Evolutionary conservation across 1,140 invertebrate species (phyloP).

Genomic region (Listronotus bonariensis): DNA sequence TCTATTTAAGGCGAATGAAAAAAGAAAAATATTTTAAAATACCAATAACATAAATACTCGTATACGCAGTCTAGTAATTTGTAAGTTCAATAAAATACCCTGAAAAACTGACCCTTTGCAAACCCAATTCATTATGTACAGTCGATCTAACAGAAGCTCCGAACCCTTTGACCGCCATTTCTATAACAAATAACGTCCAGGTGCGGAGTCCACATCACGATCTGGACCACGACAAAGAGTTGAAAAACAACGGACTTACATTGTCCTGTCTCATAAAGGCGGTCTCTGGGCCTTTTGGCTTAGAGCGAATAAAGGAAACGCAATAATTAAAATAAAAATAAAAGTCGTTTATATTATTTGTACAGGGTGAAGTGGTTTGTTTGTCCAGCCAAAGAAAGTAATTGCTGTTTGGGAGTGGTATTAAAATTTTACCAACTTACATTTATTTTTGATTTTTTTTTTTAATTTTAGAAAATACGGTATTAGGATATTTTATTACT

Average conservation of each 20-base stretch:
- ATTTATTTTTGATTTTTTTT: no score
- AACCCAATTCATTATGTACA: conserved; percentile 31
- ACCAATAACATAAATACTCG: no score
- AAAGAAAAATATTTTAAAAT: no score
- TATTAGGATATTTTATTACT: no score
- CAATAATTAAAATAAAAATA: conserved; percentile 18
- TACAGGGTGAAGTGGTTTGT: neutral
- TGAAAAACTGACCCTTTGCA: conserved; percentile 19
- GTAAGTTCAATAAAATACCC: neutral
- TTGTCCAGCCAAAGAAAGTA: no score
- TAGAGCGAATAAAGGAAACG: conserved; percentile 9
- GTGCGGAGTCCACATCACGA: conserved; percentile 31
- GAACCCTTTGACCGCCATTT: conserved; percentile 36
- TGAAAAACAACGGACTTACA: conserved; percentile 34
- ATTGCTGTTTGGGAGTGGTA: no score
- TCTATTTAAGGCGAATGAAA: no score
- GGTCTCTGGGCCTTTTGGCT: conserved; percentile 21
- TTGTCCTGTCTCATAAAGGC: conserved; percentile 25
- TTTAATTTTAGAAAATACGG: no score
- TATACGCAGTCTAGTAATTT: neutral
- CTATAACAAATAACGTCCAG: conserved; percentile 32
- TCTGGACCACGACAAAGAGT: conserved; percentile 33
- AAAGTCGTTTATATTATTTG: conserved; percentile 8
- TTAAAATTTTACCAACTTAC: no score
- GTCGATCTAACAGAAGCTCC: conserved; percentile 30